Evolutionary conservation across 2,797 vertebrate genomes (phyloP), one percentile per base, ranked within the genome.

Genomic region (Taeniopygia guttata): DNA sequence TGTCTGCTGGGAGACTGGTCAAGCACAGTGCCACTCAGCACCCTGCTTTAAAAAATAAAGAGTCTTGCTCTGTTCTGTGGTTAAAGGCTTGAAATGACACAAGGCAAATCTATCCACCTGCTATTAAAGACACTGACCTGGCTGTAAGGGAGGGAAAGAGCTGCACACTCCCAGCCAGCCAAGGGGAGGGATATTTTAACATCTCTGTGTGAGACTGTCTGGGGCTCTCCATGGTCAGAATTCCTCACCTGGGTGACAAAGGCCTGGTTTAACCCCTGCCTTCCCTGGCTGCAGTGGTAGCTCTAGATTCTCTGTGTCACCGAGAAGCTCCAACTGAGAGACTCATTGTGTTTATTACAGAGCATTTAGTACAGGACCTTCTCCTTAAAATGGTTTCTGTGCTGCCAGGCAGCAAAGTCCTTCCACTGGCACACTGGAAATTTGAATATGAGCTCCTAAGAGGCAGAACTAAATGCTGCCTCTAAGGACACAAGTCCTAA

Each of bases 381-480:
- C 51, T 76, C 51, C 51, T 75, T 49, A 12, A 8, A 70, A 32
- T n/a, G 54, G 10, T 29, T 54, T 10, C 26, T 60, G 32, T 29
- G 68, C 73, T 83, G 67, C 56, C 29, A 60, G 63, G 42, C 19
- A 56, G 5, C 26, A 40, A 60, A 40, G 18, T 8, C 36, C 59
- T 49, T 17, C 43, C 45, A 26, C 36, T 58, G 40, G 59, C 45
- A 52, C 1, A 0, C 0, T 5, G 4, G 40, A 20, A 43, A 23
- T 7, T 40, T 30, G 20, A 34, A 27, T 9, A 1, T 1, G 29
- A 52, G 7, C 32, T 66, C 40, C 63, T 54, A 13, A 34, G 25
- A 17, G 52, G 17, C 51, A 38, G 23, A 85, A 36, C 17, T 26
- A 32, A 51, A 12, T 5, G 26, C 16, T 52, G 51, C 18, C 40